Base-by-base conservation (phyloP, 2,113 vertebrate genomes). In the Scomber scombrus region DNA sequence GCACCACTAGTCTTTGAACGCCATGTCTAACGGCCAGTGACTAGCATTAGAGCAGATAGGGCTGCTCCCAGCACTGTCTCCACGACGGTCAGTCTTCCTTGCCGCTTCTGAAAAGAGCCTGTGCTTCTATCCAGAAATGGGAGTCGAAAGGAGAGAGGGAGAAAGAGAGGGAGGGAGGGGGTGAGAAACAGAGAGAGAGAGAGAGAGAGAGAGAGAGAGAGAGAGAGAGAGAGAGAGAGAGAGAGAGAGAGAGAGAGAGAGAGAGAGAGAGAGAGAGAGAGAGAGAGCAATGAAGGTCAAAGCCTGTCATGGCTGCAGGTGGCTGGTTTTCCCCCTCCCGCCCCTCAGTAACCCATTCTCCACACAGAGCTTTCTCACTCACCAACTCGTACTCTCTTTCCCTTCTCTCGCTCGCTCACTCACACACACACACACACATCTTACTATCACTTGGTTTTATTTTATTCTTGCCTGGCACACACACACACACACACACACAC, bases 1-100 rank as follows among this genome's bases (percentile, higher is more conserved):
- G 95, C 92, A 89, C 91, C 87, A 88, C 95, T 96, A 97, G 96
- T 96, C 95, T 96, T 95, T 95, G 96, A 96, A 97, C 97, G 95
- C 94, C 94, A 97, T 94, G 93, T 95, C 96, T 95, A 94, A 94
- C 90, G 92, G 94, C 93, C 94, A 92, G 93, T 95, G 95, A 94
- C 94, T 94, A 94, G 89, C 83, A 91, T 95, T 94, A 94, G 93
- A 91, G 92, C 84, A 88, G 94, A 95, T 92, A 83, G 90, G 87
- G 85, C 67, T 77, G 88, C 89, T 90, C 87, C 87, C 84, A 88
- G 84, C 85, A 70, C 89, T 87, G 94, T 94, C 94, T 94, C 92
- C 80, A 81, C 94, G 93, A 95, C 92, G 90, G 93, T 90, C 93
- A 90, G 93, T 94, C 85, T 80, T 88, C 87, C 85, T 89, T 80